Percentiles rank a stretch among this genome's conserved stretches.
Evolutionary conservation across 92 coral and sea anemone species (phyloP).

Genomic region (Montipora capitata): DNA sequence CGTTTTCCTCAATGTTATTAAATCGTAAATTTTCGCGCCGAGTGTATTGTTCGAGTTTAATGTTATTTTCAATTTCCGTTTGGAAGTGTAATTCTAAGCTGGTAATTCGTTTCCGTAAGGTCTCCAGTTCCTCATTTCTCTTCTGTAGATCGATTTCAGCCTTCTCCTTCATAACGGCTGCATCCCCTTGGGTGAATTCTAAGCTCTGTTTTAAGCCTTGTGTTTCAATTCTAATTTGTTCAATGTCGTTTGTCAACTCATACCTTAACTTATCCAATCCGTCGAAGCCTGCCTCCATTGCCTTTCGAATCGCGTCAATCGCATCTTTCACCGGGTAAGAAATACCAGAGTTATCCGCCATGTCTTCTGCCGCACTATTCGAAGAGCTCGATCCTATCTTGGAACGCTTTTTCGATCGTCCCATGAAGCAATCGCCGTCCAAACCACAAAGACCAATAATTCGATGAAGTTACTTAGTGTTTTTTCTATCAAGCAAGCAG

Average conservation of each 20-base stretch:
- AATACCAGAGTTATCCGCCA: not conserved
- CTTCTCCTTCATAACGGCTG: not conserved
- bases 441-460: too few relatives aligned
- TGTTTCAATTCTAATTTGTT: not conserved
- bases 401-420: not conserved
- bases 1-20: not conserved
- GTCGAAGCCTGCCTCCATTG: not conserved
- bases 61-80: not conserved
- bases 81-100: not conserved
- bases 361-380: not conserved
- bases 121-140: not conserved
- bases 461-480: too few relatives aligned
- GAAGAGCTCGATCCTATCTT: slow-evolving; percentile 4
- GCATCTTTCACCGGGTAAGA: not conserved
- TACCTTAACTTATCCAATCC: not conserved
- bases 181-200: not conserved
- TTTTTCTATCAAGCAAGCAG: too few relatives aligned
- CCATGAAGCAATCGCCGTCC: too few relatives aligned
- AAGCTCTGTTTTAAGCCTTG: not conserved
- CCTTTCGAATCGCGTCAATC: not conserved
- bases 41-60: not conserved
- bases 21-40: slow-evolving; percentile 1
- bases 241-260: not conserved
- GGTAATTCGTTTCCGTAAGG: not conserved
- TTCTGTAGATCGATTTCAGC: not conserved